Evolutionary conservation across 2,797 vertebrate species (phyloP), one percentile per base, ranked within the genome.

Genomic region (Bradypodion pumilum): DNA sequence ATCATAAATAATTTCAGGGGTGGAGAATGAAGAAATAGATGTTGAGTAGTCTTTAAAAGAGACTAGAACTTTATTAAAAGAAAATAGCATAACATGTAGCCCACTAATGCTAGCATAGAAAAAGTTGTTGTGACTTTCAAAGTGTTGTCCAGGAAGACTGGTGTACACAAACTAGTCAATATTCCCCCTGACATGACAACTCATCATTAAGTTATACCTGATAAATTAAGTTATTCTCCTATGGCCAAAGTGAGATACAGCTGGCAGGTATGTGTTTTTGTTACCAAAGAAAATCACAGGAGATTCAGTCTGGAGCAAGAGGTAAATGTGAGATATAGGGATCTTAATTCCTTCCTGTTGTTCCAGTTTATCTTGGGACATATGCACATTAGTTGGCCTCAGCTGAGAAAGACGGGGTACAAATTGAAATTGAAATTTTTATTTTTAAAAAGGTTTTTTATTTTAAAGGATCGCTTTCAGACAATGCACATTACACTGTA

Each of bases 1-100:
- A 29, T 68, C 79, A 76, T 81, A 85, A 85, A 85, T 62, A 85
- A 62, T 85, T 76, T 75, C 72, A 85, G 52, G 16, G 37, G 37
- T n/a, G 76, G 25, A 40, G 76, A 81, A 81, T 70, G 78, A 44
- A 80, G 16, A 81, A 74, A 7, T 74, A 16, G 23, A 69, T 44
- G 35, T n/a, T n/a, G 10, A 81, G n/a, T 44, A 35, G 15, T 21
- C 15, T n/a, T 69, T 59, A 59, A 62, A 75, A 62, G 23, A 63
- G 25, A 16, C 42, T 10, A 52, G 23, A 68, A 23, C 10, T 69
- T 81, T 70, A 80, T 40, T 73, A 79, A 79, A 85, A 35, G 27
- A 66, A 32, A 13, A 52, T 32, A 44, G 32, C 25, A 65, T 40
- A 40, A 62, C n/a, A 63, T 75, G 32, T 21, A 52, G 23, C 5